Base-by-base conservation (phyloP, 1,140 invertebrate genomes). In the Pissodes strobi region DNA sequence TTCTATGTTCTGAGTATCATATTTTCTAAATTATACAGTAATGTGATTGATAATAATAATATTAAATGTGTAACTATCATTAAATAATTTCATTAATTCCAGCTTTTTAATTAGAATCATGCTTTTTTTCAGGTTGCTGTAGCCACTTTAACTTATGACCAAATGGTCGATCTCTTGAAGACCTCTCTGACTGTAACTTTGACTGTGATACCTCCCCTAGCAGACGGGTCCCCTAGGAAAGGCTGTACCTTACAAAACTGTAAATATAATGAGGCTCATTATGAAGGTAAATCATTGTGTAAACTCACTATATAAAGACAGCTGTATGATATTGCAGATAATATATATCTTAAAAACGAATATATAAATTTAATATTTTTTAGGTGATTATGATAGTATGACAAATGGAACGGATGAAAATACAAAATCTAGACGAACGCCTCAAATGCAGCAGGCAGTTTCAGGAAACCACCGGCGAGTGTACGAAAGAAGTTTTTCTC, bases 161-260 rank as follows among this genome's bases (percentile, higher is more conserved):
- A 95, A 76, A 95, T 98, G 86, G 92, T 96, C 3, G 94, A 97
- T 79, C 81, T 97, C 41, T 80, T 98, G 13, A 93, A 96, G 72
- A 98, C 94, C 0, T 94, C 93, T 13, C 85, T 88, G 39, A 88
- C 90, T 64, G 91, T 95, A 2, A 90, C 89, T 10, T 86, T 95
- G 4, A 90, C 90, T 37, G 89, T 94, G 37, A 90, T 97, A 70
- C 90, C 90, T 15, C 88, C 93, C 0, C 64, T 76, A 19, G 15
- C 66, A 18, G 77, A 79, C 52, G 70, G 72, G 46, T 62, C 71
- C 9, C 70, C 76, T 9, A 69, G 78, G 12, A 87, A 87, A 76
- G 89, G 89, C 18, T 91, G 89, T 71, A 82, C 84, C 22, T 74
- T 87, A 13, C 85, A 85, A 67, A 86, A 86, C 64, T 91, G 89